Conservation (phyloP, 2,888 invertebrate species). For the Lithophane leautieri region DNA sequence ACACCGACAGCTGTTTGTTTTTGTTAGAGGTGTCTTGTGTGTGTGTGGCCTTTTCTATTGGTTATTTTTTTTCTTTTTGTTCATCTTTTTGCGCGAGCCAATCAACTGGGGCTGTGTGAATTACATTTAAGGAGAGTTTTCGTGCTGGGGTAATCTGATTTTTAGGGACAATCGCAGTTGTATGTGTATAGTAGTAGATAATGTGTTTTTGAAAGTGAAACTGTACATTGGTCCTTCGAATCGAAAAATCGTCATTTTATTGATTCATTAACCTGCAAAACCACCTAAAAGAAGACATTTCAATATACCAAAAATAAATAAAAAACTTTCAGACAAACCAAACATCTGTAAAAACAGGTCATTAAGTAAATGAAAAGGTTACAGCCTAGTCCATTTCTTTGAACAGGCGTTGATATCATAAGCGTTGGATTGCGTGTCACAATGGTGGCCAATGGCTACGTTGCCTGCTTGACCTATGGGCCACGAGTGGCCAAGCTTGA, state of each 20-base stretch:
- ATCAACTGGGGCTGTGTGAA: conserved; percentile 49
- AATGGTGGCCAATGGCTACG: conserved; percentile 5
- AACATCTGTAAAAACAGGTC: conserved; percentile 19
- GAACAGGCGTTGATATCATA: conserved; percentile 34
- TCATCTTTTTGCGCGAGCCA: conserved; percentile 40
- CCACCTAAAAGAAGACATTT: too few species aligned
- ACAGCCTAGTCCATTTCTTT: conserved; percentile 25
- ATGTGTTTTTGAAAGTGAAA: too few species aligned
- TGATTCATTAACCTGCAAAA: too few species aligned
- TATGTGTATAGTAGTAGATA: background rate
- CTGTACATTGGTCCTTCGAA: too few species aligned
- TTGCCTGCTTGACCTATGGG: conserved; percentile 26
- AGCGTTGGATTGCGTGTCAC: conserved; percentile 62
- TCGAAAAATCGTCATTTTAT: too few species aligned
- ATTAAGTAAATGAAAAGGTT: conserved; percentile 47
- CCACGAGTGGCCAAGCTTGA: conserved; percentile 34
- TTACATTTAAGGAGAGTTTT: conserved; percentile 40
- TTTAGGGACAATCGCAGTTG: background rate
- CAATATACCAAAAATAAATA: background rate
- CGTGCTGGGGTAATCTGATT: conserved; percentile 10
- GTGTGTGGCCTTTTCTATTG: conserved; percentile 49
- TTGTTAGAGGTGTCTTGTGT: conserved; percentile 51
- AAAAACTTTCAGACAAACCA: conserved; percentile 11
- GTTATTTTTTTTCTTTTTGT: conserved; percentile 39
- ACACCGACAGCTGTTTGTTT: conserved; percentile 59